Base-by-base conservation (phyloP, 2,797 vertebrate genomes). In the Ctenopoma kingsleyae region DNA sequence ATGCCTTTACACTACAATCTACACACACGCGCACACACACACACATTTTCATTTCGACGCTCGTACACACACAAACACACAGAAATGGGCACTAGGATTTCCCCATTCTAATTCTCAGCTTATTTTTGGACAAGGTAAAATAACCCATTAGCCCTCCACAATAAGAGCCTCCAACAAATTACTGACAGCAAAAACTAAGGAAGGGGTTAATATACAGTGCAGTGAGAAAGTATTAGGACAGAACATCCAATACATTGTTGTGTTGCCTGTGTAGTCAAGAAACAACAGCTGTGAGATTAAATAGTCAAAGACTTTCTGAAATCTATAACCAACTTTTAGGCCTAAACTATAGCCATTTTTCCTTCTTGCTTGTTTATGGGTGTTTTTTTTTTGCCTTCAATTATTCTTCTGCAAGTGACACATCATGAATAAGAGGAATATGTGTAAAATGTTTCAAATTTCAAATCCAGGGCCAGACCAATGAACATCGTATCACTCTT, bases 91-190 rank as follows among this genome's bases (percentile, higher is more conserved):
- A 32, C 58, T 12, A 65, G 87, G 78, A 84, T 83, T 75, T 75
- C 71, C 77, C 55, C 36, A 22, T 58, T 67, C 65, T 86, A 83
- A 90, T 78, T 64, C 83, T 62, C 54, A 35, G 47, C 59, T 66
- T 88, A 67, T 80, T 87, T 73, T 58, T 67, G 47, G 74, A 74
- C 63, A 81, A 82, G 85, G 71, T 81, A 77, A 69, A 41, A 22
- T 72, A 80, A 84, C 66, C 57, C 40, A 36, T 56, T 54, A 71
- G 38, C 51, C 64, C 38, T 56, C 19, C 46, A 53, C 63, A 64
- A 57, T 74, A 63, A 72, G 32, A 67, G 46, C 20, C 36, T 19
- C 35, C 20, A 23, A 65, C 19, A 27, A 35, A 56, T 49, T 64
- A 55, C 2, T 9, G 8, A 55, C 22, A 76, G 49, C 16, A 55